These are phyloP conservation scores for Halocaridina rubra DNA, from an alignment of 2,888 invertebrate species.

Conservation along the genomic window DNA sequence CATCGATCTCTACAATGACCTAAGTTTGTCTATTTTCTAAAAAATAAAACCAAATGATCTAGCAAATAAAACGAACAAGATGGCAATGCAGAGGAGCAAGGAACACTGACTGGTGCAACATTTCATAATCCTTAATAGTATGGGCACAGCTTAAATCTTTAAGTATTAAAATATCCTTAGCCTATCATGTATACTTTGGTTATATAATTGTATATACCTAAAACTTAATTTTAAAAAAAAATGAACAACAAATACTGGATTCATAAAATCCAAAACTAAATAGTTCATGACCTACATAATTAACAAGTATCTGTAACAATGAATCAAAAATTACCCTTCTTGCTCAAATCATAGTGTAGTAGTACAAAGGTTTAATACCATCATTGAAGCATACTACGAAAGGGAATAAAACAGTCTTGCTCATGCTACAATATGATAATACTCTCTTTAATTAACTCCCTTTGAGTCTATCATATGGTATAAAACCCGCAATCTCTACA, in stretches of 20 bases:
- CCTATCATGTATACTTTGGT: conserved; percentile 63
- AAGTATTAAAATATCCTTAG: conserved; percentile 58
- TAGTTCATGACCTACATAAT: conserved; percentile 34
- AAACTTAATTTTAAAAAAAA: conserved; percentile 45
- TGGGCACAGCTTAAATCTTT: conserved; percentile 48
- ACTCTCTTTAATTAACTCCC: too few relatives aligned
- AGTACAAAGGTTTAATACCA: neutral
- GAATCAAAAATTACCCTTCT: neutral
- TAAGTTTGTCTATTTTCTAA: conserved; percentile 5
- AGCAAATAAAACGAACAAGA: neutral
- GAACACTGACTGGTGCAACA: conserved; percentile 51
- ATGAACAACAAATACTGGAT: conserved; percentile 52
- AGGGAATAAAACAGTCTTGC: neutral
- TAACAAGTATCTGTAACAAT: conserved; percentile 39
- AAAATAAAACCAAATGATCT: too few relatives aligned
- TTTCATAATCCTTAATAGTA: conserved; percentile 31
- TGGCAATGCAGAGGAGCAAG: conserved; percentile 24
- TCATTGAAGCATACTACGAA: neutral
- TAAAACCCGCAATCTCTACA: neutral
- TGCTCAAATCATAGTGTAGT: neutral
- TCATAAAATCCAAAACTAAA: conserved; percentile 30
- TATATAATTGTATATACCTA: conserved; percentile 56
- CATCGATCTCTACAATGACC: neutral
- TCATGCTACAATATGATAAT: neutral
- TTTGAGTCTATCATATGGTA: neutral